These are phyloP conservation scores for Salminus brasiliensis DNA, from an alignment of 2,113 vertebrate genomes.

Conservation along the genomic window DNA sequence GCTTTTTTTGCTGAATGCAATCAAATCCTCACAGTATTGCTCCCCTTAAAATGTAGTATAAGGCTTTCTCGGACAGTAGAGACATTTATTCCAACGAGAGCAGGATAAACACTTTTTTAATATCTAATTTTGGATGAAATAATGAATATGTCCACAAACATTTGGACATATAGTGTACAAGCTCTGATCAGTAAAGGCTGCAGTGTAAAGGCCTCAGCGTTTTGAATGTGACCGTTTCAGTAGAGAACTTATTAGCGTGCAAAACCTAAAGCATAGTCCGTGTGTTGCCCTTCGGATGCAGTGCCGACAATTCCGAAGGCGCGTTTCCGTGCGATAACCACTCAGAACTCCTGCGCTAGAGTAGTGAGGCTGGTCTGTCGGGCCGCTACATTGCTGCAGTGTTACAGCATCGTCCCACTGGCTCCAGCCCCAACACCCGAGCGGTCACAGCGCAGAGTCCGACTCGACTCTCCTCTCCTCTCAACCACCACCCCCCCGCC, in stretches of 20 bases:
- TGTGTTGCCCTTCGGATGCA: background rate
- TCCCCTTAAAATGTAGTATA: no score
- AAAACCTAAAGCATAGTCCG: background rate
- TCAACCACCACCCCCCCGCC: no score
- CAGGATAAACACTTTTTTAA: no score
- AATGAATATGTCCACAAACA: no score
- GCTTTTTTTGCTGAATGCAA: no score
- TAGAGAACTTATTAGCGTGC: background rate
- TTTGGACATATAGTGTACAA: no score
- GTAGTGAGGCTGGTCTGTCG: background rate
- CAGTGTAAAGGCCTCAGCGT: background rate
- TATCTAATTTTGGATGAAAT: no score
- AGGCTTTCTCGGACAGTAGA: no score
- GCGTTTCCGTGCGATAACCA: constrained; percentile 9
- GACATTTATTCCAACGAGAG: no score
- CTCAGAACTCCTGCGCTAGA: background rate
- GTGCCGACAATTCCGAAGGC: background rate
- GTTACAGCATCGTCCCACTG: background rate
- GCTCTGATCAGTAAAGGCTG: background rate
- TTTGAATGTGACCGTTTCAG: background rate
- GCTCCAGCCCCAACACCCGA: constrained; percentile 6
- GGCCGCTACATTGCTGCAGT: background rate
- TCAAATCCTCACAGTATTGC: no score
- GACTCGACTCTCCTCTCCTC: constrained; percentile 18
- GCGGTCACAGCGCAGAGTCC: constrained; percentile 46